These are phyloP conservation scores for Fratercula arctica DNA, from an alignment of 2,797 vertebrate genomes.

Conservation along the genomic window DNA sequence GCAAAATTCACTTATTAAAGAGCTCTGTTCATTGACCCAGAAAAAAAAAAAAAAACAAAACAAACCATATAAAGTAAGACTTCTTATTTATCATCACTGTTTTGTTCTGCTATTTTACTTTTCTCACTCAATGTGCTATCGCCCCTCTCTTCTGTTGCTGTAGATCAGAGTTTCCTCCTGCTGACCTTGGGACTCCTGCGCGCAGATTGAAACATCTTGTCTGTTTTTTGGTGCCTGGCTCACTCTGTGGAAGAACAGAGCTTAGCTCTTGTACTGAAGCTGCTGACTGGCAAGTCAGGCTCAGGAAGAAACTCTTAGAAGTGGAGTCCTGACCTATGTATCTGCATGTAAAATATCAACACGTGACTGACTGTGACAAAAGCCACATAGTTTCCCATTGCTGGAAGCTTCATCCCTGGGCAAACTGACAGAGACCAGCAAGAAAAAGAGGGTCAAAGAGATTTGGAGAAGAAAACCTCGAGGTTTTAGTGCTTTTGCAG, in stretches of 20 bases:
- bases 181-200: background rate
- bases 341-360: background rate
- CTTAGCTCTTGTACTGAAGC: background rate
- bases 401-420: background rate
- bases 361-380: background rate
- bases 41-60: background rate
- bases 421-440: background rate
- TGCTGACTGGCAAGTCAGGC: background rate
- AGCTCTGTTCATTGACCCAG: background rate
- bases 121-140: background rate
- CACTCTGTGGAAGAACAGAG: background rate
- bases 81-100: background rate
- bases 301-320: background rate
- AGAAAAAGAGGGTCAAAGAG: background rate
- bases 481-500: background rate
- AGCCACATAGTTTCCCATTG: background rate
- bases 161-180: background rate
- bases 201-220: background rate
- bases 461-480: background rate
- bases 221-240: background rate
- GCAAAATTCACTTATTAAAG: background rate
- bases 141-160: background rate
- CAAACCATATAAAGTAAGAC: background rate
- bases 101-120: background rate
- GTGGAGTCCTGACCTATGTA: rapidly evolving